Percentiles rank a stretch among this genome's conserved stretches.
Conservation (phyloP, 1,140 invertebrate species). For the Diachasmimorpha longicaudata region DNA sequence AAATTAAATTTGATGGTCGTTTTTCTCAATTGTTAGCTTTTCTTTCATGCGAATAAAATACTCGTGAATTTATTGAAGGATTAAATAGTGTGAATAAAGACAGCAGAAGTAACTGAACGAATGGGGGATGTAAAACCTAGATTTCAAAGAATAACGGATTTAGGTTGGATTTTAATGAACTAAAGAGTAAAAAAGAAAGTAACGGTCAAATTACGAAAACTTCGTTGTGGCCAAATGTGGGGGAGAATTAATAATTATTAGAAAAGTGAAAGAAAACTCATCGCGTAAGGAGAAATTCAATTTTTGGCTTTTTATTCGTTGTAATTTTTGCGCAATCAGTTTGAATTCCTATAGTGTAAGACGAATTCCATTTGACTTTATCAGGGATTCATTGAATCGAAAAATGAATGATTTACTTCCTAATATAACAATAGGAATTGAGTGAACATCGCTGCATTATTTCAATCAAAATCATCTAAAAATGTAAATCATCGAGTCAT, state of each 20-base stretch:
- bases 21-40: neutral
- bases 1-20: no score
- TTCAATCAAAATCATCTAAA: neutral
- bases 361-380: neutral
- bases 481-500: neutral
- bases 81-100: neutral
- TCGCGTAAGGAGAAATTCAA: neutral
- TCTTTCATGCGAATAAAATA: neutral
- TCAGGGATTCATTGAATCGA: neutral
- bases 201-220: neutral
- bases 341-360: constrained; percentile 12
- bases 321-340: constrained; percentile 10
- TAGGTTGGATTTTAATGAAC: neutral
- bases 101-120: neutral
- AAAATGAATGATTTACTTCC: neutral
- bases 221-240: neutral
- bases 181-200: neutral
- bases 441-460: neutral
- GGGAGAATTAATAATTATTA: neutral
- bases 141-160: neutral
- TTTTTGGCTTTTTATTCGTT: constrained; percentile 15
- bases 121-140: neutral
- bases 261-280: neutral
- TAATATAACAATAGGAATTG: neutral
- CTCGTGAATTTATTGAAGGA: constrained; percentile 24